Base-by-base conservation (phyloP, 2,888 invertebrate species). In the Polia nebulosa region DNA sequence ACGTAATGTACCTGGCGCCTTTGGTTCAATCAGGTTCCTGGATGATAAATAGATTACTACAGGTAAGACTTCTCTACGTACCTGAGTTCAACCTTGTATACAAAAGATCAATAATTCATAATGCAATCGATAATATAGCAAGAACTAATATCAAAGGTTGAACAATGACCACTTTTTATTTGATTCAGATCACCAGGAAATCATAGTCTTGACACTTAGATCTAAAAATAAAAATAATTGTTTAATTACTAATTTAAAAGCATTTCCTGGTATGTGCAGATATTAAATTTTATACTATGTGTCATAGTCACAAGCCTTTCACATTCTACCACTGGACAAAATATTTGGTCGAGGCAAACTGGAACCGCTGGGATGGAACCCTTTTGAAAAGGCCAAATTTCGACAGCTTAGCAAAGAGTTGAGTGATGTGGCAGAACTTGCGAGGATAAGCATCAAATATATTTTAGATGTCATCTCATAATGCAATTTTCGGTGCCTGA, bases 21-120 rank as follows among this genome's bases (percentile, higher is more conserved):
- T 78, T 68, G 71, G 79, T 64, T 73, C 63, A 82, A 82, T 79
- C 71, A 65, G 64, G 47, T 58, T 82, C 68, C 53, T 45, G 47
- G 56, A 57, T 67, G 51, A 67, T 64, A 81, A 82, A 81, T 64
- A 82, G 67, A 84, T 84, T 78, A 78, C 41, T 25, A 64, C 44
- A 57, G 53, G 60, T 66, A 60, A 63, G 67, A 72, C 61, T 84
- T 72, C 68, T 32, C 9, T 51, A 29, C 20, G 1, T 62, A 65
- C 51, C 20, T 44, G 13, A 20, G 3, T 59, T 59, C 29, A 51
- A 61, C 25, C 32, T 62, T 52, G 11, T 20, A 41, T 51, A 58
- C 20, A 62, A 63, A 65, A 25, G 20, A 55, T 59, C 27, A 25
- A 62, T 25, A 69, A 57, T 64, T 53, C 20, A 17, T 44, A 59